Evolutionary conservation across 2,113 vertebrate species (phyloP).

Genomic region (Hippotragus niger): DNA sequence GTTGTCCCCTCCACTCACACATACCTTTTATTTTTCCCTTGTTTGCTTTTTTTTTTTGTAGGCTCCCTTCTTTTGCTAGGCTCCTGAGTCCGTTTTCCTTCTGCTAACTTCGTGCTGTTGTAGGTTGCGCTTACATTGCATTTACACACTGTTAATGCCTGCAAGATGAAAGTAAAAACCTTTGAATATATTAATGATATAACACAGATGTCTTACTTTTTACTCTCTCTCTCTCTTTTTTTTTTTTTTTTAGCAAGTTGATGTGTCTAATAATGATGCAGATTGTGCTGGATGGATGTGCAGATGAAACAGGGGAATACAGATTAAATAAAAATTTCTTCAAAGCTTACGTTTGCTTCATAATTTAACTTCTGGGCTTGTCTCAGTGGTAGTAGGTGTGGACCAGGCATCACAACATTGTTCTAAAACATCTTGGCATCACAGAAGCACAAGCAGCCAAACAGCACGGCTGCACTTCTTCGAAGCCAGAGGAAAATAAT

Average conservation of each 20-base stretch:
- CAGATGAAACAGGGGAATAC: conserved; percentile 88
- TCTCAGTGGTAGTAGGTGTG: conserved; percentile 79
- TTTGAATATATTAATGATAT: conserved; percentile 90
- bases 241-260: conserved; percentile 81
- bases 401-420: conserved; percentile 78
- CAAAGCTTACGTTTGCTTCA: conserved; percentile 87
- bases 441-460: conserved; percentile 71
- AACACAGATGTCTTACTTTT: conserved; percentile 90
- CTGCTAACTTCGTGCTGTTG: conserved; percentile 72
- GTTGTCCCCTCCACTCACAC: conserved; percentile 17
- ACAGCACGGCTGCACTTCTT: conserved; percentile 59
- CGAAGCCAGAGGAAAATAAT: conserved; percentile 44
- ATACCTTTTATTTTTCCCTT: not conserved
- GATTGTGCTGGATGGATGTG: conserved; percentile 87
- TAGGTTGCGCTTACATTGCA: conserved; percentile 79
- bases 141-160: conserved; percentile 85
- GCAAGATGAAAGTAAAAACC: conserved; percentile 89
- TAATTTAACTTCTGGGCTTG: conserved; percentile 88
- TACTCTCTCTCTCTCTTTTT: conserved; percentile 64
- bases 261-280: conserved; percentile 89
- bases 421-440: conserved; percentile 76
- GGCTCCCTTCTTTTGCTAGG: conserved; percentile 22
- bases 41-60: no score
- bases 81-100: conserved; percentile 66
- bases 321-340: conserved; percentile 89